Conservation (phyloP, 92 coral and sea anemone species). For the Umimayanthus kanabou region DNA sequence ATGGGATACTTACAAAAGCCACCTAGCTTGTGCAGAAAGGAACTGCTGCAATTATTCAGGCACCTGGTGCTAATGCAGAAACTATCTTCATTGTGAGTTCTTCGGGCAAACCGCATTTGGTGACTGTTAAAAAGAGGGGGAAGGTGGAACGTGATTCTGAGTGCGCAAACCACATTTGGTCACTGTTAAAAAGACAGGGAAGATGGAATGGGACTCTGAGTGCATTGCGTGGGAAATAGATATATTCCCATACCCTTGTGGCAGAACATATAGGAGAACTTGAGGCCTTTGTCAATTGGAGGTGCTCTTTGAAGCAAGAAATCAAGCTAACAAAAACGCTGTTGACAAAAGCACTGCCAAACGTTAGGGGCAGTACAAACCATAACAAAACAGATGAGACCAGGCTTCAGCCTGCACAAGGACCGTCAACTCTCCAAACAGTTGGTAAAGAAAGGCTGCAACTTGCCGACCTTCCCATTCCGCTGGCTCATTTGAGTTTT, state of each 20-base stretch:
- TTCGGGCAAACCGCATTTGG: conserved; percentile 32
- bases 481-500: conserved; percentile 13
- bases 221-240: conserved; percentile 31
- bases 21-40: conserved; percentile 40
- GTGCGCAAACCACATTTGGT: conserved; percentile 34
- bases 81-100: conserved; percentile 34
- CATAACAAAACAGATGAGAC: conserved; percentile 35
- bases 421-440: conserved; percentile 9
- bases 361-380: conserved; percentile 37
- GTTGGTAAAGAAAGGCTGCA: conserved; percentile 3
- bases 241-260: conserved; percentile 39
- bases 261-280: conserved; percentile 43
- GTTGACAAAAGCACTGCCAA: conserved; percentile 30
- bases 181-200: background rate
- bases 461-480: background rate
- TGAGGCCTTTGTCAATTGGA: conserved; percentile 32
- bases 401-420: background rate
- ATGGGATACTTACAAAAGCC: conserved; percentile 45
- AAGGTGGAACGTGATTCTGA: background rate
- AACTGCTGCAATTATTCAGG: conserved; percentile 33
- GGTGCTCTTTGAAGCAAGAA: conserved; percentile 24
- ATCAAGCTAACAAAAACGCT: conserved; percentile 37
- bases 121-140: conserved; percentile 7
- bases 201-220: background rate
- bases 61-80: conserved; percentile 34